Evolutionary conservation across 2,888 invertebrate species (phyloP), one percentile per base, ranked within the genome.

Genomic region (Lepetodrilus schrolli): DNA sequence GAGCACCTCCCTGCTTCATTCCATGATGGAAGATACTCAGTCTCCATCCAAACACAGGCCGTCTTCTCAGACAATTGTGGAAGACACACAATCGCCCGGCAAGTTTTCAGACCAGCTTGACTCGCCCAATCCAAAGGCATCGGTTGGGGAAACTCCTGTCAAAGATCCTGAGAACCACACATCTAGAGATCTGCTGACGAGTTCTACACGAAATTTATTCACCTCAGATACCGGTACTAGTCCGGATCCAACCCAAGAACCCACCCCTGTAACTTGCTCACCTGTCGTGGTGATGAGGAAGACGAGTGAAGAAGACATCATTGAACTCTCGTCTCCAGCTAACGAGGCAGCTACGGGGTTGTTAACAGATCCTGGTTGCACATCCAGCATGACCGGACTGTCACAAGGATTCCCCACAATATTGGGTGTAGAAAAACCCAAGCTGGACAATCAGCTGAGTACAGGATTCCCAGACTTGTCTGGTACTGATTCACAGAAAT

Each of bases 1-100:
- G n/a, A 8, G 21, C 5, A 47, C n/a, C 4, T 36, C 36, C 10
- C 23, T 48, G 48, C 30, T 58, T 10, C 20, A 23, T n/a, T n/a
- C 50, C n/a, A 20, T 66, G n/a, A 38, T 69, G n/a, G 47, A 43
- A 37, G 74, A 69, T 43, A 50, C 23, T 17, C 23, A 26, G 69
- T 37, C 47, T 34, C 47, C 47, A 30, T 38, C 17, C 23, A 66
- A 66, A 21, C n/a, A 23, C 43, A 1, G 13, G 10, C 20, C 74
- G 26, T 47, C 49, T n/a, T 76, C 81, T 21, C 72, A 75, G 17
- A 79, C 82, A 1, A 68, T 87, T 30, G 84, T 86, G 7, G 87
- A 87, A 72, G 87, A 87, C 66, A 87, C 87, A 1, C 85, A 84
- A 66, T 86, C 86, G 2, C 87, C 87, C 4, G 74, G 76, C n/a